Percentiles rank a stretch among this genome's conserved stretches.
Evolutionary conservation across 2,113 vertebrate species (phyloP).

Genomic region (Neotragus moschatus): DNA sequence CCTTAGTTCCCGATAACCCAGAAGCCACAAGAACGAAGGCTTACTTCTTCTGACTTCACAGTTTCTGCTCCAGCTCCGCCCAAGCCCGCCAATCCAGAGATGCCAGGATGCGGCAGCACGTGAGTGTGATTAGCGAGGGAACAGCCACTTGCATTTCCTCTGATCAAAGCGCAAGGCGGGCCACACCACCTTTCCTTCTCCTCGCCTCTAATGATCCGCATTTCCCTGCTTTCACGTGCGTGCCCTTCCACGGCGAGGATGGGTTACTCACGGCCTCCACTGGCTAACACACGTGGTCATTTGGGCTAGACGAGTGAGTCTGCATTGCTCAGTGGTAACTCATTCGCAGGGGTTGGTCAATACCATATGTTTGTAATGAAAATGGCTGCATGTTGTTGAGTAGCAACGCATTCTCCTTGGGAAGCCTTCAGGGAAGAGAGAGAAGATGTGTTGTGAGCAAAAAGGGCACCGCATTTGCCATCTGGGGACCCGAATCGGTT

Average conservation of each 20-base stretch:
- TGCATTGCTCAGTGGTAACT: not conserved
- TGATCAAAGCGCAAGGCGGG: not conserved
- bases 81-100: not conserved
- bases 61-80: not conserved
- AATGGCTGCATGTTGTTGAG: not conserved
- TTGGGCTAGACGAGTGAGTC: not conserved
- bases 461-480: not conserved
- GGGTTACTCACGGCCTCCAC: not conserved
- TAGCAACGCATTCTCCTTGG: not conserved
- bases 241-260: not conserved
- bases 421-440: not conserved
- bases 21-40: not conserved
- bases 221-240: not conserved
- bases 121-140: not conserved
- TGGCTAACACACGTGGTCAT: not conserved
- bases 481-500: not conserved
- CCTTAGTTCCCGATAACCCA: not conserved
- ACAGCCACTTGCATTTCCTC: not conserved
- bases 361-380: not conserved
- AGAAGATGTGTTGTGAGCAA: not conserved
- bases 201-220: not conserved
- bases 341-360: not conserved
- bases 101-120: not conserved
- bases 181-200: not conserved
- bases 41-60: not conserved